Base-by-base conservation (phyloP, 1,140 invertebrate species). In the Calycopis cecrops region DNA sequence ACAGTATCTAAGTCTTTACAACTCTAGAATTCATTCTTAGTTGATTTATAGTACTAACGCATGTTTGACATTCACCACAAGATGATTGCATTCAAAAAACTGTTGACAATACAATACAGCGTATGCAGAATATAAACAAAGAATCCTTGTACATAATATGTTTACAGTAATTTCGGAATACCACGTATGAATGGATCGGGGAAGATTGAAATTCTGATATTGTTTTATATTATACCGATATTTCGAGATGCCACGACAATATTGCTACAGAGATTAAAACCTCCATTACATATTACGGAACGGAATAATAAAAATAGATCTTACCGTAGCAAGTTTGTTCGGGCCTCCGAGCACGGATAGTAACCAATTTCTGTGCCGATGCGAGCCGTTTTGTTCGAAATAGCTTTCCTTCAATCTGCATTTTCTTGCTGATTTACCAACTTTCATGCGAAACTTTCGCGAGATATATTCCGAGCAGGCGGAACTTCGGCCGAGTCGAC, bases 391-490 rank as follows among this genome's bases (percentile, higher is more conserved):
- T 87, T 84, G 79, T 87, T 85, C 79, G 73, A 85, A 87, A 85
- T 87, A 82, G 84, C 84, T 87, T 84, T 87, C 77, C 79, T 85
- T 84, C 79, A 83, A 87, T 87, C 84, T 84, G 79, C 81, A 87
- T 85, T 85, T 86, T 86, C 81, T 83, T 86, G 83, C 83, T 86
- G 83, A 86, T 85, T 85, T 85, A 83, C 81, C 77, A 85, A 86
- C 73, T 86, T 85, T 80, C 75, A 81, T 80, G 76, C 64, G 69
- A 67, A 83, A 80, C 68, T 83, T 76, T 73, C 61, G 59, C 63
- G 64, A 72, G 63, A 78, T 74, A 60, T 67, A 65, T 64, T 69
- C 68, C 58, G 66, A 64, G 56, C 55, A 52, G 59, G 62, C 52
- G 59, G 59, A 79, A 76, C 67, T 77, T 70, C 37, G 56, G 55